Percentiles rank a stretch among this genome's conserved stretches.
Conservation (phyloP, 2,797 vertebrate species). For the Poecilia wingei region DNA sequence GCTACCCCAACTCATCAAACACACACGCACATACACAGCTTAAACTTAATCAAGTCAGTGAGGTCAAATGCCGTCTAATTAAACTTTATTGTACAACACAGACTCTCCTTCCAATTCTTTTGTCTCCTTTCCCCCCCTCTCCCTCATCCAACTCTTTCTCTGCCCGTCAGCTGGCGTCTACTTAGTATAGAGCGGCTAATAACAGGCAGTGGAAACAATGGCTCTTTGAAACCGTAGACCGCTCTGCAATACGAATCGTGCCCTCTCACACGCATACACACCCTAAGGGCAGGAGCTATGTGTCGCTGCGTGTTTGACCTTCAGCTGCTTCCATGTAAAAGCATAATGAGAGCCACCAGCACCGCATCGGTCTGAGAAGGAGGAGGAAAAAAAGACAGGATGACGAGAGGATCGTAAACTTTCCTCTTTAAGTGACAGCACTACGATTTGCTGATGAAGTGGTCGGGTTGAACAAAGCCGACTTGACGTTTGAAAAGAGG, state of each 20-base stretch:
- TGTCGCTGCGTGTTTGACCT: conserved; percentile 39
- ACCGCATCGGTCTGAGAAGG: conserved; percentile 15
- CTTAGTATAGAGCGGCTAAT: conserved; percentile 8
- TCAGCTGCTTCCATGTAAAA: conserved; percentile 55
- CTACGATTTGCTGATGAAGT: not conserved
- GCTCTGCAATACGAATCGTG: conserved; percentile 35
- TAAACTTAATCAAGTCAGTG: conserved; percentile 5
- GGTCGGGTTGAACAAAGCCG: not conserved
- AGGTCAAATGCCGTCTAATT: conserved; percentile 46
- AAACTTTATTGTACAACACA: conserved; percentile 20
- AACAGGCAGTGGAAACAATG: conserved; percentile 39
- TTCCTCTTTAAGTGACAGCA: conserved; percentile 18
- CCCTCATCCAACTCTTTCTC: not conserved
- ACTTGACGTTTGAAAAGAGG: conserved; percentile 18
- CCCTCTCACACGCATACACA: conserved; percentile 15
- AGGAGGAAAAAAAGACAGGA: not conserved
- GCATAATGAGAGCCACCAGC: conserved; percentile 52
- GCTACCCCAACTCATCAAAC: not conserved
- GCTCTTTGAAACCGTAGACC: conserved; percentile 47
- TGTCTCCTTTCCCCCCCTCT: not conserved
- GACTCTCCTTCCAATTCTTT: conserved; percentile 2
- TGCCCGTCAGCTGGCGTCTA: not conserved
- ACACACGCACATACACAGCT: not conserved
- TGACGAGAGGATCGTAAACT: conserved; percentile 7
- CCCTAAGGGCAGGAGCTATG: conserved; percentile 38